Evolutionary conservation across 2,797 vertebrate genomes (phyloP).

Genomic region (Acanthurus leucopareius): DNA sequence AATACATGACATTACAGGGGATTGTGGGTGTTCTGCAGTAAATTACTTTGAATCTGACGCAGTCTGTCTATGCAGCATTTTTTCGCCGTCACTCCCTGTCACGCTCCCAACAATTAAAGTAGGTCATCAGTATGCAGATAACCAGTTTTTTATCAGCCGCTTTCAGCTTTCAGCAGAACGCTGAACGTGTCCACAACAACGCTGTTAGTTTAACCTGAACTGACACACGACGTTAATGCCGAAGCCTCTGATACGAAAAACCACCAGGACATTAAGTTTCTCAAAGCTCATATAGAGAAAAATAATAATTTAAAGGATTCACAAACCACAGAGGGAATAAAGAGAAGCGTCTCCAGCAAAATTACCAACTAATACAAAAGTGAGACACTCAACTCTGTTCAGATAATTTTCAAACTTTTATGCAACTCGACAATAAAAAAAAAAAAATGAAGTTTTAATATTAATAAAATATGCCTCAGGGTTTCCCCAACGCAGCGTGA

Average conservation of each 20-base stretch:
- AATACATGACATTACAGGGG: conserved; percentile 33
- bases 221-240: background rate
- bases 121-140: conserved; percentile 37
- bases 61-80: background rate
- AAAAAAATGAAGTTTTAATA: conserved; percentile 54
- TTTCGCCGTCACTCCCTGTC: too few relatives aligned
- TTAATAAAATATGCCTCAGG: conserved; percentile 62
- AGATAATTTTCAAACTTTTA: conserved; percentile 30
- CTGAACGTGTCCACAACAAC: background rate
- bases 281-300: background rate
- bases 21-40: conserved; percentile 18
- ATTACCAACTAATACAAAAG: conserved; percentile 21
- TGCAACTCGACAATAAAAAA: conserved; percentile 8
- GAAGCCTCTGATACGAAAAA: background rate
- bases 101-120: conserved; percentile 8
- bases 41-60: conserved; percentile 42
- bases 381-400: conserved; percentile 16
- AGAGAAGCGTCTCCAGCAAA: conserved; percentile 1
- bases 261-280: background rate
- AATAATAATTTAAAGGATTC: background rate
- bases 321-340: background rate
- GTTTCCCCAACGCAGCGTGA: conserved; percentile 45
- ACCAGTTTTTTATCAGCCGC: background rate
- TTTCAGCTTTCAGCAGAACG: conserved; percentile 4
- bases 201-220: background rate